Base-by-base conservation (phyloP, 2,888 invertebrate genomes). In the Drosophila meridiana region DNA sequence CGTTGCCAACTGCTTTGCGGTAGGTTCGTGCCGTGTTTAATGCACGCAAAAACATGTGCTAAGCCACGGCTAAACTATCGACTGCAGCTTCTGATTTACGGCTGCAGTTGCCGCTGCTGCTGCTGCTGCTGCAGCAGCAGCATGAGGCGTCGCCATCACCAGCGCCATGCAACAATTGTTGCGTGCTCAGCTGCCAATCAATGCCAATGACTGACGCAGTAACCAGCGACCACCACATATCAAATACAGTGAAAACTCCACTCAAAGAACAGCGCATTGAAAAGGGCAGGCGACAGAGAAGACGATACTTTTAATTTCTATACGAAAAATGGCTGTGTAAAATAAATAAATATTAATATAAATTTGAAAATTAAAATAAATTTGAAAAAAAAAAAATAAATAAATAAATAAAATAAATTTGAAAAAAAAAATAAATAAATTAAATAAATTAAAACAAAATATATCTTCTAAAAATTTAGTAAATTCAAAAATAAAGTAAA, bases 91-190 rank as follows among this genome's bases (percentile, higher is more conserved):
- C 52, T 68, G 63, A 9, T 50, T 9, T 50, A 52, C 55, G 55
- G 48, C 40, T 64, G 43, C 45, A 42, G 4, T 40, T 76, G 48
- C 34, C 63, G 40, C 53, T 36, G 34, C 34, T 65, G 40, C 53
- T 36, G 34, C 36, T 59, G 53, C 55, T 69, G 48, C 47, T 62
- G 40, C 48, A 28, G 38, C 40, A 57, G 53, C 57, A 69, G 48
- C 43, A 55, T 36, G 62, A 62, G 61, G 67, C 65, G 68, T 69
- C 60, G 68, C 56, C 67, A 47, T 73, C 75, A 67, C 57, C 81
- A 76, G 60, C 76, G 85, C 85, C 77, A 87, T 87, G 87, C 87
- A 89, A 87, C 89, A 87, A 87, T 87, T 89, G 87, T 89, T 87
- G 87, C 87, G 74, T 87, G 89, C 71, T 87, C 78, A 73, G 73